These are phyloP conservation scores for Sebastolobus altivelis DNA, from an alignment of 2,797 vertebrate species.

Conservation along the genomic window DNA sequence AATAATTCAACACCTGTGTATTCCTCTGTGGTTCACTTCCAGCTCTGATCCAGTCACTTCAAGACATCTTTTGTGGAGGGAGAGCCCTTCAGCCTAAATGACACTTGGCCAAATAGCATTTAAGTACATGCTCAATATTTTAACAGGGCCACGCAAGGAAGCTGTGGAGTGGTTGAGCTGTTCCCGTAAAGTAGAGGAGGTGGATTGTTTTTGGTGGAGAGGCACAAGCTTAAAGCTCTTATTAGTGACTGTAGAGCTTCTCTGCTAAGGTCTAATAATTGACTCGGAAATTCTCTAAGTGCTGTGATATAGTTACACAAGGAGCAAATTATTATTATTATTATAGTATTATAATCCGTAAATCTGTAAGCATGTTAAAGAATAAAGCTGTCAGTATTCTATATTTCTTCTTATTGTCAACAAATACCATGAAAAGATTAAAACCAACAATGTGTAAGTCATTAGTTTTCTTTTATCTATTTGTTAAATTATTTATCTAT, in stretches of 20 bases:
- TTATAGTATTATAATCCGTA: constrained; percentile 11
- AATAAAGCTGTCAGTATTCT: background rate
- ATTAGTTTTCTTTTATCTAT: background rate
- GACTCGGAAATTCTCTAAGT: constrained; percentile 8
- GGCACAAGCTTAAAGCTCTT: constrained; percentile 44
- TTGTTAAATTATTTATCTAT: background rate
- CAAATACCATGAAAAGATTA: background rate
- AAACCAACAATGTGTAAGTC: background rate
- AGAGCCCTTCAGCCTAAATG: constrained; percentile 88
- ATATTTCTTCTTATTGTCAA: background rate
- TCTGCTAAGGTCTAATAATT: constrained; percentile 41
- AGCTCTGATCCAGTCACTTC: constrained; percentile 85
- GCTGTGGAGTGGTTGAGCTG: constrained; percentile 70
- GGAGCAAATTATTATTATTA: background rate
- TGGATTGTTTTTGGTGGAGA: constrained; percentile 66
- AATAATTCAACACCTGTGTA: constrained; percentile 87
- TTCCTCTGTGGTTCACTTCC: constrained; percentile 77
- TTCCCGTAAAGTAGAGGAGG: constrained; percentile 72
- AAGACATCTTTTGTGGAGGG: constrained; percentile 86
- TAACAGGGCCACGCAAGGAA: constrained; percentile 82
- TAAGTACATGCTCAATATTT: constrained; percentile 91
- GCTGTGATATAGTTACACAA: constrained; percentile 24
- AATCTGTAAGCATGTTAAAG: constrained; percentile 5
- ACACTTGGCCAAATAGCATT: constrained; percentile 90
- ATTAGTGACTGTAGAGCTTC: constrained; percentile 47